Conservation (phyloP, 2,113 vertebrate genomes). For the Gasterosteus aculeatus region DNA sequence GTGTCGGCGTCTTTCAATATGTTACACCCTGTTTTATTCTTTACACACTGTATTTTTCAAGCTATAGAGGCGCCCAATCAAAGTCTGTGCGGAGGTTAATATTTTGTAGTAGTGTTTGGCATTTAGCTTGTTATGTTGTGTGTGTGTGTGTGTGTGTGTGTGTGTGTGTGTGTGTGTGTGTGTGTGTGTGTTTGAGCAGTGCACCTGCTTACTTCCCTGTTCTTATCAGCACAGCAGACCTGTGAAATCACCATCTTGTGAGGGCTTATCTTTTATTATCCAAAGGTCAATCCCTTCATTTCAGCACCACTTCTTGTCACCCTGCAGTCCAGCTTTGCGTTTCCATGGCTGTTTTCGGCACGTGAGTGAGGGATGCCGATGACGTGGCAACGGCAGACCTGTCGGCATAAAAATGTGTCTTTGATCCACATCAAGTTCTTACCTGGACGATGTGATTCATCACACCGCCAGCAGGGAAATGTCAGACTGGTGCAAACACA, state of each 20-base stretch:
- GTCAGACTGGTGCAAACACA: slow-evolving; percentile 18
- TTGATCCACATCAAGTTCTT: background rate
- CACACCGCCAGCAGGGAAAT: background rate
- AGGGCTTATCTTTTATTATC: slow-evolving; percentile 57
- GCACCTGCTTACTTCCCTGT: slow-evolving; percentile 69
- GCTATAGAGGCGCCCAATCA: background rate
- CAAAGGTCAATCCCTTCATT: slow-evolving; percentile 59
- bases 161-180: slow-evolving; percentile 2
- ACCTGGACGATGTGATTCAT: slow-evolving; percentile 21
- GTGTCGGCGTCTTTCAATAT: slow-evolving; percentile 18
- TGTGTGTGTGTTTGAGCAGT: slow-evolving; percentile 30
- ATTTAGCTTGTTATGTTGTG: slow-evolving; percentile 12
- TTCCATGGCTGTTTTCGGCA: background rate
- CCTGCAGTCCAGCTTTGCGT: slow-evolving; percentile 19
- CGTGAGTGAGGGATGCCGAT: background rate
- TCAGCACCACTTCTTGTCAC: slow-evolving; percentile 18
- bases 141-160: slow-evolving; percentile 24
- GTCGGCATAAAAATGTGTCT: background rate
- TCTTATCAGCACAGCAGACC: slow-evolving; percentile 58
- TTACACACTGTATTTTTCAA: background rate
- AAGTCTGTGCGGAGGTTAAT: slow-evolving; percentile 20
- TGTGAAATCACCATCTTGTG: slow-evolving; percentile 55
- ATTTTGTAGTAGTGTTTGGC: slow-evolving; percentile 19
- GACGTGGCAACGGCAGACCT: background rate
- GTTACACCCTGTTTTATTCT: slow-evolving; percentile 45